Percentiles rank a stretch among this genome's conserved stretches.
These are phyloP conservation scores for Masticophis lateralis DNA, from an alignment of 2,797 vertebrate species.

Conservation along the genomic window DNA sequence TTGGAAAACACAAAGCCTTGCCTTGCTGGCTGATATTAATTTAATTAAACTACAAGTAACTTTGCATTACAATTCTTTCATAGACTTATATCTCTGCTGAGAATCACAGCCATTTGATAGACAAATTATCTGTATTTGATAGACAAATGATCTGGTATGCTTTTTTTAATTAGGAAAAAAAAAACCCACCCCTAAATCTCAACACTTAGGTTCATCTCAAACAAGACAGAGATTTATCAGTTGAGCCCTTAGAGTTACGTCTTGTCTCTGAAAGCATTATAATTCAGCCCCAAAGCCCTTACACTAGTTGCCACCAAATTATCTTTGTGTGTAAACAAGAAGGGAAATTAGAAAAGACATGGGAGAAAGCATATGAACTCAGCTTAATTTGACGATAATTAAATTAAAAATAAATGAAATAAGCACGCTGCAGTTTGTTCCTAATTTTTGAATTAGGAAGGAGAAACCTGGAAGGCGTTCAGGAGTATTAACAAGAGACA, in stretches of 20 bases:
- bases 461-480: neutral
- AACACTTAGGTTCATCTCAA: neutral
- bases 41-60: neutral
- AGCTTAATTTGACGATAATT: neutral
- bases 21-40: neutral
- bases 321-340: neutral
- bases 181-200: neutral
- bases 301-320: neutral
- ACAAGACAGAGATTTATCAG: neutral
- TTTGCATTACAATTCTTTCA: neutral
- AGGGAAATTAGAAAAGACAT: neutral
- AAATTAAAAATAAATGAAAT: neutral
- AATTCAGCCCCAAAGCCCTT: neutral
- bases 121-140: too few species aligned
- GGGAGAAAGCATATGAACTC: neutral
- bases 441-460: neutral
- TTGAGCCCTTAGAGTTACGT: neutral
- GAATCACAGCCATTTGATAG: neutral
- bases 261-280: neutral
- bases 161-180: neutral
- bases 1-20: neutral
- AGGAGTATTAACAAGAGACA: neutral
- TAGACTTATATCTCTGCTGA: neutral
- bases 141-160: neutral
- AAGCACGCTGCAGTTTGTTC: neutral